Base-by-base conservation (phyloP, 35 echinoderm and acorn worm species). In the Strongylocentrotus purpuratus region DNA sequence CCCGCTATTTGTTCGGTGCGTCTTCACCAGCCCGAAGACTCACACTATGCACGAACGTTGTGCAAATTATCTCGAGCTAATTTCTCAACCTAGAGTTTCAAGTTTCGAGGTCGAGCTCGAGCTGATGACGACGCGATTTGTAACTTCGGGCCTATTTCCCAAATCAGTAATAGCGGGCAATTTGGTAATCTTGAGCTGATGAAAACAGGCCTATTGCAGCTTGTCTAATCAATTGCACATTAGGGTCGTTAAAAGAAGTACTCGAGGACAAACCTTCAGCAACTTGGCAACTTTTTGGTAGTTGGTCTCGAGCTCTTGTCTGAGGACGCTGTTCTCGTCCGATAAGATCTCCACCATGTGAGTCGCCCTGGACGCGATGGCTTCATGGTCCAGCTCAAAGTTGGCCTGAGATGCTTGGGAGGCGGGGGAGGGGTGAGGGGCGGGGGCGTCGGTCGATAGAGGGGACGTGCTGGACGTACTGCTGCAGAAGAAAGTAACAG, bases 321-420 rank as follows among this genome's bases (percentile, higher is more conserved):
- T 89, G 35, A 99, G 87, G 59, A 88, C 95, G 45, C 35, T 94
- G 94, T 99, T 99, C 46, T 99, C 98, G 48, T 96, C 98, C 22
- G 98, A 99, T 31, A 99, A 92, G 85, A 99, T 96, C 65, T 97
- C 97, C 15, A 97, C 98, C 98, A 99, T 99, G 52, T 99, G 96
- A 2, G 98, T 97, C 12, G 98, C 98, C 55, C 98, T 71, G 31
- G 88, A 91, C 25, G 98, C 98, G 28, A 99, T 95, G 41, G 97
- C 97, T 87, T 99, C 97, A 95, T 99, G 98, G 91, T 99, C 98
- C 5, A 97, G 89, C 46, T 97, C 96, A 94, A 94, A 96, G 14
- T 85, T 92, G 22, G 91, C 91, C 91, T 92, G 91, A 28, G 91
- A 92, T 31, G 91, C 41, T 46, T 92, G 91, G 45, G 91, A 92